Base-by-base conservation (phyloP, 2,888 invertebrate species). In the Callyntrura sp. region DNA sequence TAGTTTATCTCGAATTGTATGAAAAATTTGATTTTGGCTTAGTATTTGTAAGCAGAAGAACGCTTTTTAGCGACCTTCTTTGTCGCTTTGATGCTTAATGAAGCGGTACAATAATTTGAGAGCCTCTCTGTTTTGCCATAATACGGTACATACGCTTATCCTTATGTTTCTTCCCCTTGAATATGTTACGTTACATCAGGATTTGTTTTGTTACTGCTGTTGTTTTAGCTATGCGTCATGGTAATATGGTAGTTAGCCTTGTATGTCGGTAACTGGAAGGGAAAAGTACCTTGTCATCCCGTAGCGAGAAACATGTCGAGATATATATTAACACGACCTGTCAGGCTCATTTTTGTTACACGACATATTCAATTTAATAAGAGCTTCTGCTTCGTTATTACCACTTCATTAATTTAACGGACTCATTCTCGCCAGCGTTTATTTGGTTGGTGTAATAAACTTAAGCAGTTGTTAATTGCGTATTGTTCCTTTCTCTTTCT, bases 291-390 rank as follows among this genome's bases (percentile, higher is more conserved):
- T 12, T n/a, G 12, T 73, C 48, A 70, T 70, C 70, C 9, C 11
- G 73, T 23, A 35, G 0, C 17, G 35, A 28, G n/a, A 35, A 25
- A 68, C 68, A 35, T 8, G 68, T n/a, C 14, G 23, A 65, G 82
- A 83, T 83, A 51, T n/a, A n/a, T 65, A 83, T 83, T 65, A 83
- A 57, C n/a, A 9, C 14, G 25, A 83, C 68, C 28, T 83, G 65
- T 68, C 82, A 83, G 23, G 65, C 14, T 68, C 43, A 28, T 68
- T 65, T n/a, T n/a, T 62, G 35, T 83, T 83, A 65, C 82, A 65
- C 65, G 65, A 83, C 48, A 65, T 83, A n/a, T n/a, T 6, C 23
- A 45, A 43, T 83, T 83, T 83, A 83, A 83, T 83, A 68, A 81
- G 51, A 83, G n/a, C n/a, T 23, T 11, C 57, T 62, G 23, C 17